Evolutionary conservation across 2,888 invertebrate species (phyloP), one percentile per base, ranked within the genome.

Genomic region (Meteorus cinctellus): DNA sequence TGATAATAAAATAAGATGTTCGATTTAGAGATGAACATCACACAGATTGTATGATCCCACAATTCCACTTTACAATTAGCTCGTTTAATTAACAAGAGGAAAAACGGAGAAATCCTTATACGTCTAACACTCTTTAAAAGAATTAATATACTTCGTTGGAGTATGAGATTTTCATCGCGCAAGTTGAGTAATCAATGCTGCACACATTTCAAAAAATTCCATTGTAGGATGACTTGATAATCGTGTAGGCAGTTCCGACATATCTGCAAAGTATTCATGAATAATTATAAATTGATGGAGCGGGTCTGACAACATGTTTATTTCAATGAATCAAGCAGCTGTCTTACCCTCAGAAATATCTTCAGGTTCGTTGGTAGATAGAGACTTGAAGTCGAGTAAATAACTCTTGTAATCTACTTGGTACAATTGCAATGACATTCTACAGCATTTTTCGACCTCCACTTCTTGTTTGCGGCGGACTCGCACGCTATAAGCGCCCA

Each of bases 171-270:
- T 78, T 90, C 93, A 98, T 90, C 98, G 96, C 41, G 99, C 99
- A 79, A 99, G 92, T 84, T 99, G 98, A 79, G 98, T 98, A 84
- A 99, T 99, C 65, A 99, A 92, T 2, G 97, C 97, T 27, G 99
- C 98, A 90, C 99, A 99, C 98, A 99, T 99, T 91, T 99, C 99
- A 88, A 99, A 99, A 91, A 99, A 99, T 91, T 99, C 99, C 96
- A 99, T 98, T 1, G 99, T 99, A 90, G 98, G 98, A 88, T 99
- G 98, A 0, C 96, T 96, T 65, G 90, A 85, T 79, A 89, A 82
- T 67, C 90, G 84, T 45, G 90, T 87, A 45, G 87, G 85, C 63
- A 80, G 78, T 76, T 85, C 79, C 73, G 84, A 79, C 41, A 86
- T 83, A 83, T 90, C 90, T 89, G 79, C 63, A 65, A 68, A 31